Conservation (phyloP, 92 coral and sea anemone species). For the Paragorgia papillata region DNA sequence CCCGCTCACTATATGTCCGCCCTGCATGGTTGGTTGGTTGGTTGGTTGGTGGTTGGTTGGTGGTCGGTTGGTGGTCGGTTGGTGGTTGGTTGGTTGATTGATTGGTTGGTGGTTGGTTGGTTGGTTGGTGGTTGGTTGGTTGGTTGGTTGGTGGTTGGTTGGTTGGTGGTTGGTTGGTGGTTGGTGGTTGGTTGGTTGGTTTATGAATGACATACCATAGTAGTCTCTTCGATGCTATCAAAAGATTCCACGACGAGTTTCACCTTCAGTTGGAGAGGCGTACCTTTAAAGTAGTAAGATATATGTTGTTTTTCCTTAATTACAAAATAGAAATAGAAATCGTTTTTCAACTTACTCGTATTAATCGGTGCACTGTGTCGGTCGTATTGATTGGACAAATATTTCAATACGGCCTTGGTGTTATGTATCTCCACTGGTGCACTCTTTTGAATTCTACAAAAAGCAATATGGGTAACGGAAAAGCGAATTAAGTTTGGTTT, state of each 20-base stretch:
- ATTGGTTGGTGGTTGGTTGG: too few species aligned
- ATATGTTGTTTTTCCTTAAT: not conserved
- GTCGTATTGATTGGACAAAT: not conserved
- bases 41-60: too few species aligned
- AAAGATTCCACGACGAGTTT: slow-evolving; percentile 71
- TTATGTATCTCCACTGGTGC: not conserved
- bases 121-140: too few species aligned
- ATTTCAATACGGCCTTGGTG: not conserved
- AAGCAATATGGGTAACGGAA: too few species aligned
- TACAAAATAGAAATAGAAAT: not conserved
- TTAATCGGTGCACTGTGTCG: not conserved
- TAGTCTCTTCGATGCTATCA: slow-evolving; percentile 81
- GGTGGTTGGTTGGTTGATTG: too few species aligned
- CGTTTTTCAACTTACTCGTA: not conserved
- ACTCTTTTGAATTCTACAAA: not conserved
- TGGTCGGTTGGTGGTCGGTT: too few species aligned
- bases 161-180: too few species aligned
- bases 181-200: too few species aligned
- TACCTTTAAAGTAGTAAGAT: not conserved
- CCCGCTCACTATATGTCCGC: too few species aligned
- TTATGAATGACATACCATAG: slow-evolving; percentile 64
- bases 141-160: too few species aligned
- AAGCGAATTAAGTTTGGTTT: too few species aligned
- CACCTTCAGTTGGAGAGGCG: slow-evolving; percentile 28
- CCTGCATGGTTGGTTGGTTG: too few species aligned